Percentiles rank a stretch among this genome's conserved stretches.
phyloP scores from a whole-genome alignment of 2,797 vertebrate genomes.

The Pseudochirops cupreus region DNA sequence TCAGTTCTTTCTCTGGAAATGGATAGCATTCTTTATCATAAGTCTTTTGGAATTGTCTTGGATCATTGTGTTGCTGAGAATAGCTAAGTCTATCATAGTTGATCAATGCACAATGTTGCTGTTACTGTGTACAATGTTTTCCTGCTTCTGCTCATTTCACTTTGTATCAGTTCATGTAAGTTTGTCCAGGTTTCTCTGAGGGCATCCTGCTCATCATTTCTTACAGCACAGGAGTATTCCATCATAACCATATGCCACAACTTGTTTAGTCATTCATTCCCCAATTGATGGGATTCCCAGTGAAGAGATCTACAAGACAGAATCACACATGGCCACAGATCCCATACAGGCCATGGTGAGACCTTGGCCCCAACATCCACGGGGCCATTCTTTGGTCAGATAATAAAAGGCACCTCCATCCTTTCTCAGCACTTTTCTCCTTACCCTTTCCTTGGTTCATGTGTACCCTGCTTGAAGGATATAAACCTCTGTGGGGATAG shows the following conservation, averaged over 20 bases:
- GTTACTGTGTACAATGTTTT: background rate
- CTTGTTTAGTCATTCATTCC: background rate
- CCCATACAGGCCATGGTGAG: background rate
- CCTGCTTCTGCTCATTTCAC: background rate
- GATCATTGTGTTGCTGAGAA: background rate
- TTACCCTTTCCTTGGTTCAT: background rate
- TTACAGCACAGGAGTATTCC: background rate
- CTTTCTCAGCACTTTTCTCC: background rate
- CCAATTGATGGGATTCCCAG: no score
- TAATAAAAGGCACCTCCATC: background rate
- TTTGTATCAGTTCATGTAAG: background rate
- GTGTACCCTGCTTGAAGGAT: background rate
- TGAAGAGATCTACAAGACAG: background rate
- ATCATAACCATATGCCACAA: background rate
- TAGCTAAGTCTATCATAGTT: background rate
- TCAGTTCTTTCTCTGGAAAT: background rate
- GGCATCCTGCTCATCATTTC: background rate
- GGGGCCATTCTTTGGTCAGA: background rate
- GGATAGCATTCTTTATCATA: background rate
- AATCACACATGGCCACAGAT: background rate
- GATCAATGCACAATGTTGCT: background rate
- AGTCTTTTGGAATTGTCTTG: background rate
- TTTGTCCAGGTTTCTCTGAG: background rate
- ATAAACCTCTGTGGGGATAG: background rate
- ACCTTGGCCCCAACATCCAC: background rate